Evolutionary conservation across 2,888 invertebrate genomes (phyloP), one percentile per base, ranked within the genome.

Genomic region (Morpho helenor): DNA sequence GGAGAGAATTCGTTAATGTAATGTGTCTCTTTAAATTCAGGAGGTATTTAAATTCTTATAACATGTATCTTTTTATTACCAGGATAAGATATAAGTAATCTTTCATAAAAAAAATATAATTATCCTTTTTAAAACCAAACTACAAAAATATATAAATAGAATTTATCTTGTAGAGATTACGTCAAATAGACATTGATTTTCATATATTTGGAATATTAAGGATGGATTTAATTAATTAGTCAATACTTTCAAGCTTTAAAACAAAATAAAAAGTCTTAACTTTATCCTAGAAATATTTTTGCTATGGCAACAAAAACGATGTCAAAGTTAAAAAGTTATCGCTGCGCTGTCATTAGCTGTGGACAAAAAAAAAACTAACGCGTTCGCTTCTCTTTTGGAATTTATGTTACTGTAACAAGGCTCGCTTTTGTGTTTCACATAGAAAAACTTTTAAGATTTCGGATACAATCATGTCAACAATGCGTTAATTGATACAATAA

Each of bases 321-420:
- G 82, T 84, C 83, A 85, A 82, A 76, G 75, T 74, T 77, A 77
- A 77, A 84, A 85, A 84, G 73, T 69, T 72, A 70, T 71, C 66
- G 70, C 88, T 87, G 87, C 66, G 71, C 87, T 87, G 88, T 87
- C 89, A 88, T 83, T 86, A 85, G 79, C 82, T 79, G 72, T 74
- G 74, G 73, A 71, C 83, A 87, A 70, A 89, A 70, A 89, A 88
- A 85, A 87, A 88, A 85, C 71, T 76, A 85, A 82, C 80, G 84
- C 88, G 87, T 79, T 82, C 88, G 87, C 88, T 89, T 89, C 90
- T 88, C 89, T 89, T 63, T 63, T 90, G 90, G 89, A 87, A 89
- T 90, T 90, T 90, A 90, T 89, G 86, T 84, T 84, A 81, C 82
- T 75, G 89, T 86, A 88, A 89, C 90, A 90, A 90, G 90, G 89